A percentile compares a stretch with the other conserved stretches of the same genome.
Conservation (phyloP, 2,888 invertebrate genomes). For the Ceriagrion tenellum region DNA sequence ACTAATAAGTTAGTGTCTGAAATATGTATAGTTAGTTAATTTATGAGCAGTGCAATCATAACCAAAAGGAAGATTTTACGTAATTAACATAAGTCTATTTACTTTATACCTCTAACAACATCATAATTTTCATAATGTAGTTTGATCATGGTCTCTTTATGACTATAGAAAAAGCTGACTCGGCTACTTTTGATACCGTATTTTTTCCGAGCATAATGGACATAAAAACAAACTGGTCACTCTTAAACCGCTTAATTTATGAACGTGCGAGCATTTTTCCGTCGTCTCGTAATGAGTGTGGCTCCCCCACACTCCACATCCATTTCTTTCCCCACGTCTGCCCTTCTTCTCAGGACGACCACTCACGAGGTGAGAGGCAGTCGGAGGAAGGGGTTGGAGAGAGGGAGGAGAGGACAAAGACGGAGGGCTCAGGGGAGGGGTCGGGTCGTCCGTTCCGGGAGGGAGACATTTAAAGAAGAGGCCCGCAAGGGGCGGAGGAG, state of each 20-base stretch:
- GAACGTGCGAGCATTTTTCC: not conserved
- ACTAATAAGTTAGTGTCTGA: too few relatives aligned
- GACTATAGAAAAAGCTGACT: too few relatives aligned
- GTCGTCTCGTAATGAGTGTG: not conserved
- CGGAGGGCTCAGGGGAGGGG: not conserved
- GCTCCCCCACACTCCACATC: not conserved
- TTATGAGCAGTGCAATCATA: too few relatives aligned
- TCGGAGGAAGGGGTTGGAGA: not conserved
- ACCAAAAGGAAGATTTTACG: too few relatives aligned
- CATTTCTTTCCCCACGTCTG: not conserved
- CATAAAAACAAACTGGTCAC: not conserved
- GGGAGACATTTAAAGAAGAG: not conserved
- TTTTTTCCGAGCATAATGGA: not conserved
- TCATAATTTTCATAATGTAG: too few relatives aligned
- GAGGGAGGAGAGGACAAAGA: too few relatives aligned
- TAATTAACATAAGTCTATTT: too few relatives aligned
- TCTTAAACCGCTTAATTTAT: not conserved
- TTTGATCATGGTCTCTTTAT: too few relatives aligned
- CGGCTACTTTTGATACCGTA: too few relatives aligned
- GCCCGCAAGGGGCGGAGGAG: not conserved
- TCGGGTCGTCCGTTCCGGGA: too few relatives aligned
- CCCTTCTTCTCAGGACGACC: not conserved
- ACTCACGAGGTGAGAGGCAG: not conserved
- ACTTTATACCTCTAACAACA: too few relatives aligned
- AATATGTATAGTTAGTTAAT: too few relatives aligned